phyloP scores from a whole-genome alignment of 1,140 invertebrate genomes.

The Magallana angulata region DNA sequence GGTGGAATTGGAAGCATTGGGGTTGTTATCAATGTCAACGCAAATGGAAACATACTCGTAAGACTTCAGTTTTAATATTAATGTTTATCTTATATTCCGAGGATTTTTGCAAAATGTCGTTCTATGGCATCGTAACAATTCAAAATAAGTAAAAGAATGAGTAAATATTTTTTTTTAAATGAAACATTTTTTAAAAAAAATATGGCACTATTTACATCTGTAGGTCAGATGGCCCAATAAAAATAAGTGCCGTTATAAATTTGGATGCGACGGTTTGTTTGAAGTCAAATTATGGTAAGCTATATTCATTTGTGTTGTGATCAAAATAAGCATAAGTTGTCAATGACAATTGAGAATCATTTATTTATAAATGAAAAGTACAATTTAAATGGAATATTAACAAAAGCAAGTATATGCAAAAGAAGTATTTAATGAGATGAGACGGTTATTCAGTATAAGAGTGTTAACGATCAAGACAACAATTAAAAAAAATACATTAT shows the following conservation, averaged over 20 bases:
- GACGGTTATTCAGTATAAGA: not conserved
- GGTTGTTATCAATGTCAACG: not conserved
- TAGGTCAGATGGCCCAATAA: slow-evolving; percentile 39
- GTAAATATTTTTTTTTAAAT: no score
- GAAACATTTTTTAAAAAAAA: no score
- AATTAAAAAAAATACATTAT: not conserved
- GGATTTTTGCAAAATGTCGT: no score
- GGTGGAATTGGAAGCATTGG: slow-evolving; percentile 30
- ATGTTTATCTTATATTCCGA: no score
- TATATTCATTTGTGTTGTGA: not conserved
- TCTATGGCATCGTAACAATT: no score
- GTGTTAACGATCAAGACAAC: not conserved
- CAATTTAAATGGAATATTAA: not conserved
- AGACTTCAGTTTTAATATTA: not conserved
- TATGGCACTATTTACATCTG: not conserved
- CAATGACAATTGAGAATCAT: not conserved
- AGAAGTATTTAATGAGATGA: not conserved
- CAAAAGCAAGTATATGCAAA: not conserved
- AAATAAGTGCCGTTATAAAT: slow-evolving; percentile 12
- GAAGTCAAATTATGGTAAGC: slow-evolving; percentile 30
- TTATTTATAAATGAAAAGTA: not conserved
- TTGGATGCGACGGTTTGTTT: slow-evolving; percentile 12
- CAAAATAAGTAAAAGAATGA: no score
- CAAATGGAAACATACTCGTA: not conserved
- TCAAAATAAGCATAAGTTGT: not conserved